These are phyloP conservation scores for Poecilus cupreus DNA, from an alignment of 2,888 invertebrate genomes.

Conservation along the genomic window DNA sequence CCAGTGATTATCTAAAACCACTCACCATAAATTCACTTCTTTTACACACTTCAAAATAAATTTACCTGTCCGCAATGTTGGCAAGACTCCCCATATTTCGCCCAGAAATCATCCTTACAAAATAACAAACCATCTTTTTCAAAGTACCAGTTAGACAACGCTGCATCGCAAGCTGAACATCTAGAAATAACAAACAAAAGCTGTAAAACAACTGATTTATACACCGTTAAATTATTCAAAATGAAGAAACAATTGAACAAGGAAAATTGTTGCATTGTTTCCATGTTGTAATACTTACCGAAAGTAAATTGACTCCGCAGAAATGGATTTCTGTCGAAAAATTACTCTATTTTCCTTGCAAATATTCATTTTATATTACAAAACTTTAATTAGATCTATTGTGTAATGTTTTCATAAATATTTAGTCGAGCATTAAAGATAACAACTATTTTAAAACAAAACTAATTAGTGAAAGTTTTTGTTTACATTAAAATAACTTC, in stretches of 20 bases:
- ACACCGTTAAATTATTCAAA: neutral
- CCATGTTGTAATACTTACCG: neutral
- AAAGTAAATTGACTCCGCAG: conserved; percentile 27
- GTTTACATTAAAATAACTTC: neutral
- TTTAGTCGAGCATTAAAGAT: no score
- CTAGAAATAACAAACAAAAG: conserved; percentile 72
- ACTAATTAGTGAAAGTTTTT: neutral
- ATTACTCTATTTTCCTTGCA: conserved; percentile 6
- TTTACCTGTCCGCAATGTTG: conserved; percentile 89
- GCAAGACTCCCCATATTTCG: conserved; percentile 90
- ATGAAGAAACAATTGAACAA: neutral
- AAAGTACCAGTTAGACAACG: conserved; percentile 93
- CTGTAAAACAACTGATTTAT: neutral
- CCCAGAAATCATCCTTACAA: conserved; percentile 92
- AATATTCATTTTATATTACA: conserved; percentile 14
- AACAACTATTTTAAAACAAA: no score
- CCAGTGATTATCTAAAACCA: conserved; percentile 80
- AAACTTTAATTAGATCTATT: neutral
- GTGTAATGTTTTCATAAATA: no score
- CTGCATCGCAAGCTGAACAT: conserved; percentile 92
- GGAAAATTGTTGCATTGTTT: neutral
- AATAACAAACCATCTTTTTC: conserved; percentile 92
- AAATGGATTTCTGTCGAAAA: conserved; percentile 14
- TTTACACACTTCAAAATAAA: conserved; percentile 31
- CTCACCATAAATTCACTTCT: neutral